Evolutionary conservation across 2,113 vertebrate genomes (phyloP).

Genomic region (Numida meleagris): DNA sequence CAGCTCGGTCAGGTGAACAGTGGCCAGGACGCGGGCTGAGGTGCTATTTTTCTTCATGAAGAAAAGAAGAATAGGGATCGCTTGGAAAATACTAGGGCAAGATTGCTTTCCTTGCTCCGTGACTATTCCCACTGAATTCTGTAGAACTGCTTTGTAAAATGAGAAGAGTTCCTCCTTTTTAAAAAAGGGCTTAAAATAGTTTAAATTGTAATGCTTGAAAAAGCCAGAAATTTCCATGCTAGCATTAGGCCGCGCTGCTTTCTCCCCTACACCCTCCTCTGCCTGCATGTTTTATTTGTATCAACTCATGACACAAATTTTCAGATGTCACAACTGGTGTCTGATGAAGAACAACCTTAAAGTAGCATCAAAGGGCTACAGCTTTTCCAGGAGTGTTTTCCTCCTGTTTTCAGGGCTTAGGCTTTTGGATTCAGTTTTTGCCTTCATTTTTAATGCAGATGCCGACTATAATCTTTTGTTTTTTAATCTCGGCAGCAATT

Average conservation of each 20-base stretch:
- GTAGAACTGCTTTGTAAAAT: not conserved
- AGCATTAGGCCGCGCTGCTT: not conserved
- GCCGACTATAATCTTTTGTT: not conserved
- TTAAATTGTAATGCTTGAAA: constrained; percentile 34
- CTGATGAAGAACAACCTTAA: not conserved
- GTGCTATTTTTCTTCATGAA: not conserved
- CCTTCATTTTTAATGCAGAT: not conserved
- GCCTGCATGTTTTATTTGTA: not conserved
- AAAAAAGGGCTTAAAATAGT: constrained; percentile 29
- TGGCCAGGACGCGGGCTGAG: not conserved
- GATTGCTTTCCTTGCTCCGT: not conserved
- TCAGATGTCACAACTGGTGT: not conserved
- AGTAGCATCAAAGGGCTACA: not conserved
- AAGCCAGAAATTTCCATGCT: constrained; percentile 33
- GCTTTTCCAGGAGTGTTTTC: not conserved
- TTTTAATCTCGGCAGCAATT: constrained; percentile 45
- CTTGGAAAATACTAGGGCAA: not conserved
- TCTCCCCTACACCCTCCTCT: not conserved
- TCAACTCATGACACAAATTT: not conserved
- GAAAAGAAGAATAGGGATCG: not conserved
- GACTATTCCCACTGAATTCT: not conserved
- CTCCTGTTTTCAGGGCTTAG: not conserved
- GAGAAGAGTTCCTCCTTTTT: not conserved
- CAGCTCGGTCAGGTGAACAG: not conserved
- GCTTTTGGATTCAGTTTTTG: not conserved